Percentiles rank a stretch among this genome's conserved stretches.
phyloP scores from a whole-genome alignment of 2,888 invertebrate genomes.

The Schizaphis graminum region DNA sequence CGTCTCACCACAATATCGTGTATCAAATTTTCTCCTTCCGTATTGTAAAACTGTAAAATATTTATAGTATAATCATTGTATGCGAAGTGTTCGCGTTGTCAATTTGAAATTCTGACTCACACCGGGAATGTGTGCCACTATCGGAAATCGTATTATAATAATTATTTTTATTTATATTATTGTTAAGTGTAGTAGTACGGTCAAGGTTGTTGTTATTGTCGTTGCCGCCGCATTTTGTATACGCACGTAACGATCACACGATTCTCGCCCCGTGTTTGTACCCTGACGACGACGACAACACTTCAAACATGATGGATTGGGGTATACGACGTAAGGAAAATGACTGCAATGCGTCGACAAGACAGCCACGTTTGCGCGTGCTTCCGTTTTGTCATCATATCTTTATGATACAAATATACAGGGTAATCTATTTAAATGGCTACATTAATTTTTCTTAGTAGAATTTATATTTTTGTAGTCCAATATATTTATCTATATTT shows the following conservation, averaged over 20 bases:
- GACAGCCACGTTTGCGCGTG: not conserved
- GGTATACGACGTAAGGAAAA: slow-evolving; percentile 79
- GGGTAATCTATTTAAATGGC: not conserved
- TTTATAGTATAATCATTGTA: not conserved
- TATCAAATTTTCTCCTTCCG: not conserved
- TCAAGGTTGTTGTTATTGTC: slow-evolving; percentile 23
- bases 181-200: slow-evolving; percentile 10
- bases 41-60: not conserved
- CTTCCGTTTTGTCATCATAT: not conserved
- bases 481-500: not conserved
- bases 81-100: not conserved
- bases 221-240: not conserved
- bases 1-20: not conserved
- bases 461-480: not conserved
- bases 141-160: not conserved
- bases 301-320: slow-evolving; percentile 79
- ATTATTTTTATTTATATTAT: slow-evolving; percentile 9
- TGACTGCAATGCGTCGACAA: slow-evolving; percentile 24
- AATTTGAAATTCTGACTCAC: not conserved
- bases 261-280: not conserved
- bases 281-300: slow-evolving; percentile 33
- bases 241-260: not conserved
- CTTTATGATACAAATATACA: not conserved
- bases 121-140: not conserved
- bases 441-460: not conserved